Conservation (phyloP, 2,113 vertebrate species). For the Poicephalus gulielmi region DNA sequence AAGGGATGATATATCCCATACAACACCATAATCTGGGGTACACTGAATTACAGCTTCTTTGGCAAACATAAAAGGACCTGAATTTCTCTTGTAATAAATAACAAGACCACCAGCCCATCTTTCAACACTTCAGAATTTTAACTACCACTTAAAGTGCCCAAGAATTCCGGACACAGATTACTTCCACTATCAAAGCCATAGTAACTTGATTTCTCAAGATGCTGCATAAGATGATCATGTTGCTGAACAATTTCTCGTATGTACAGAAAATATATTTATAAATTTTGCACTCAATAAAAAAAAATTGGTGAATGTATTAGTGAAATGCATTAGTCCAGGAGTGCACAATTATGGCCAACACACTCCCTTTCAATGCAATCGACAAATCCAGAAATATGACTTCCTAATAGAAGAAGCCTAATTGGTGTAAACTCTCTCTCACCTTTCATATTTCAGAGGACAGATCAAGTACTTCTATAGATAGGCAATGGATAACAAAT, state of each 20-base stretch:
- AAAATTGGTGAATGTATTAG: not conserved
- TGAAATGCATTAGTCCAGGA: not conserved
- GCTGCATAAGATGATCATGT: not conserved
- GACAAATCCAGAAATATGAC: not conserved
- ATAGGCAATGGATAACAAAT: not conserved
- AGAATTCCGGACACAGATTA: not conserved
- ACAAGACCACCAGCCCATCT: not conserved
- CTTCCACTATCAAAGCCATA: not conserved
- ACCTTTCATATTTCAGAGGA: not conserved
- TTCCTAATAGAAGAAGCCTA: not conserved
- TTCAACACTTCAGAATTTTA: not conserved
- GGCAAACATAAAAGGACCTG: not conserved
- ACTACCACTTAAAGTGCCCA: not conserved
- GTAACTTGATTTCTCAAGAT: not conserved
- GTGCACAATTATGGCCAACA: not conserved
- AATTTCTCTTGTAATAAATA: not conserved
- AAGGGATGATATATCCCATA: not conserved
- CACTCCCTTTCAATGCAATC: not conserved
- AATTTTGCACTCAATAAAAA: not conserved
- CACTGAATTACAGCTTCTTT: not conserved
- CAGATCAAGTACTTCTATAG: not conserved
- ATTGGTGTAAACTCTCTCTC: not conserved
- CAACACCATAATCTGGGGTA: not conserved
- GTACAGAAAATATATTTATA: not conserved
- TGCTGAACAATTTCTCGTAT: not conserved